These are phyloP conservation scores for Onthophagus taurus DNA, from an alignment of 1,140 invertebrate genomes.

Conservation along the genomic window DNA sequence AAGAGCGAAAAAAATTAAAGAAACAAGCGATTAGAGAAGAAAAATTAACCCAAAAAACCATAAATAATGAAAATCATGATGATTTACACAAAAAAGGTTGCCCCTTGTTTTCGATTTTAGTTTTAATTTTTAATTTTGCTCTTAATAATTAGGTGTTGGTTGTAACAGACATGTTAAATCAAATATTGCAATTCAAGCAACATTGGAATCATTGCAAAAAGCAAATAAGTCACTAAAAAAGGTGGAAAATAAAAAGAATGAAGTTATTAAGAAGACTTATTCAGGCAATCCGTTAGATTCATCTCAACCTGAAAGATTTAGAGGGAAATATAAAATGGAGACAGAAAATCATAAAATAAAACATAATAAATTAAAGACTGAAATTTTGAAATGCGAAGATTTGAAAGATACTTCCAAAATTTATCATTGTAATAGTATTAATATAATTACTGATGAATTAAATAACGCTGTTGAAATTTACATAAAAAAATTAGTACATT, in stretches of 20 bases:
- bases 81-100: too few relatives aligned
- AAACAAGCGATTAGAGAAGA: too few relatives aligned
- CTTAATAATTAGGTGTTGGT: too few relatives aligned
- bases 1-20: too few relatives aligned
- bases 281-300: constrained; percentile 17
- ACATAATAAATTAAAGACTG: constrained; percentile 12
- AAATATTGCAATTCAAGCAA: not conserved
- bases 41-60: too few relatives aligned
- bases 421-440: constrained; percentile 1
- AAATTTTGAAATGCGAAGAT: constrained; percentile 7
- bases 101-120: too few relatives aligned
- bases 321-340: constrained; percentile 13
- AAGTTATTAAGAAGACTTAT: too few relatives aligned
- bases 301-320: constrained; percentile 10
- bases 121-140: too few relatives aligned
- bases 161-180: too few relatives aligned
- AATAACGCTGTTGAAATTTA: constrained; percentile 21
- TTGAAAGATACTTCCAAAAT: too few relatives aligned
- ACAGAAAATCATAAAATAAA: constrained; percentile 15
- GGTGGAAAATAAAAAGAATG: not conserved
- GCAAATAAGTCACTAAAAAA: not conserved
- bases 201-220: not conserved
- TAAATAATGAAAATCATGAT: too few relatives aligned
- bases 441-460: constrained; percentile 11
- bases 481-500: constrained; percentile 43